Percentiles rank a stretch among this genome's conserved stretches.
These are phyloP conservation scores for Otocyon megalotis DNA, from an alignment of 2,113 vertebrate genomes.

Conservation along the genomic window DNA sequence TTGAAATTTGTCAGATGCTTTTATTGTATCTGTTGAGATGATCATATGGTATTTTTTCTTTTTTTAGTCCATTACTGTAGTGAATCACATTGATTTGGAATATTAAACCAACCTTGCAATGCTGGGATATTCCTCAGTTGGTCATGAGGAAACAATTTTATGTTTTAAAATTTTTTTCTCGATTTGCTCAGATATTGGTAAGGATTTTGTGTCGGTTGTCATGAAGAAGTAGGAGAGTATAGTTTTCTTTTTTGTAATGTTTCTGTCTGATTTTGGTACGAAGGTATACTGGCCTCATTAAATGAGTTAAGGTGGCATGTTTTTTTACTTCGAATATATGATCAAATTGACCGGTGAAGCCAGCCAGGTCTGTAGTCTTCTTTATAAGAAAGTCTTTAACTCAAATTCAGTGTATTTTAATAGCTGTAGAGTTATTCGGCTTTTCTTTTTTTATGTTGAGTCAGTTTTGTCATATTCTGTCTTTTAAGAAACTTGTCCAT, in stretches of 20 bases:
- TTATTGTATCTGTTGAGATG: not conserved
- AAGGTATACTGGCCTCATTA: not conserved
- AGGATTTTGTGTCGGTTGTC: not conserved
- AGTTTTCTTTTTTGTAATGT: conserved; percentile 10
- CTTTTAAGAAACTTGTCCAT: not conserved
- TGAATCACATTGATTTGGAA: not conserved
- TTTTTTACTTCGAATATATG: not conserved
- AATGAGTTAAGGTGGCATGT: not conserved
- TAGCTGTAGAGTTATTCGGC: not conserved
- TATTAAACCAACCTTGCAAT: not conserved
- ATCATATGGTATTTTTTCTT: not conserved
- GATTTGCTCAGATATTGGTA: not conserved
- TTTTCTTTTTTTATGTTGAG: not conserved
- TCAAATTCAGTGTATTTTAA: not conserved
- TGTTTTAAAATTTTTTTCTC: not conserved
- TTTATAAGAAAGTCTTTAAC: not conserved
- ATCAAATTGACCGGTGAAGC: not conserved
- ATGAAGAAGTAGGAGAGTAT: not conserved
- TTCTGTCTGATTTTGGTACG: not conserved
- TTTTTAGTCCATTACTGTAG: not conserved
- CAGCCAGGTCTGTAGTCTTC: not conserved
- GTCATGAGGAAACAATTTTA: not conserved
- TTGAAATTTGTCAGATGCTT: conserved; percentile 1
- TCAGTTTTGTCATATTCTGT: not conserved
- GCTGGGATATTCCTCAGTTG: not conserved